A percentile compares a stretch with the other conserved stretches of the same genome.
phyloP scores from a whole-genome alignment of 2,797 vertebrate genomes.

The Percopsis omiscomaycus region DNA sequence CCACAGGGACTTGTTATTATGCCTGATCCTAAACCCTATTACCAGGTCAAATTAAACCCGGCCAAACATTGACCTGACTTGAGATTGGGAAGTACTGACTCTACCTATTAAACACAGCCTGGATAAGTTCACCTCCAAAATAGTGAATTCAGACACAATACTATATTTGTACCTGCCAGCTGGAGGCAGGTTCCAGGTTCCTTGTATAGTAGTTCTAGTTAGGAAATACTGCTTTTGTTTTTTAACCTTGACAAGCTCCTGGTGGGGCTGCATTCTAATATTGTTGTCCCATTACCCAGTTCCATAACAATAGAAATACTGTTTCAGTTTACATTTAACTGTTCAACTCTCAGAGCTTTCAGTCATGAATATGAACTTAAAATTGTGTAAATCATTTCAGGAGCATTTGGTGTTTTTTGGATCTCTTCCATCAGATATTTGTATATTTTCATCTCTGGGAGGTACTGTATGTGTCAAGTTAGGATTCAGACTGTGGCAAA shows the following conservation, averaged over 20 bases:
- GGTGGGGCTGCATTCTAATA: slow-evolving; percentile 49
- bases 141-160: slow-evolving; percentile 17
- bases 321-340: slow-evolving; percentile 31
- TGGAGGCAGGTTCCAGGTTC: not conserved
- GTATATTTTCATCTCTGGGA: slow-evolving; percentile 17
- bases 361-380: not conserved
- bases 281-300: slow-evolving; percentile 31
- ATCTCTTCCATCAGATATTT: slow-evolving; percentile 8
- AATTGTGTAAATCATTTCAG: not conserved
- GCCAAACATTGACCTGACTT: slow-evolving; percentile 30
- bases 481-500: too few species aligned
- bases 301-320: slow-evolving; percentile 39
- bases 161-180: not conserved
- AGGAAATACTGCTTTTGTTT: slow-evolving; percentile 23
- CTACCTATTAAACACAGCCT: not conserved
- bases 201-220: slow-evolving; percentile 8
- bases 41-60: slow-evolving; percentile 37
- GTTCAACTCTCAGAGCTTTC: slow-evolving; percentile 2
- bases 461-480: not conserved
- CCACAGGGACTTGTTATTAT: slow-evolving; percentile 58
- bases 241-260: slow-evolving; percentile 37
- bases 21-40: slow-evolving; percentile 36
- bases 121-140: slow-evolving; percentile 14
- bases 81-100: slow-evolving; percentile 1
- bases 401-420: not conserved